These are phyloP conservation scores for Origma solitaria DNA, from an alignment of 2,113 vertebrate genomes.

Conservation along the genomic window DNA sequence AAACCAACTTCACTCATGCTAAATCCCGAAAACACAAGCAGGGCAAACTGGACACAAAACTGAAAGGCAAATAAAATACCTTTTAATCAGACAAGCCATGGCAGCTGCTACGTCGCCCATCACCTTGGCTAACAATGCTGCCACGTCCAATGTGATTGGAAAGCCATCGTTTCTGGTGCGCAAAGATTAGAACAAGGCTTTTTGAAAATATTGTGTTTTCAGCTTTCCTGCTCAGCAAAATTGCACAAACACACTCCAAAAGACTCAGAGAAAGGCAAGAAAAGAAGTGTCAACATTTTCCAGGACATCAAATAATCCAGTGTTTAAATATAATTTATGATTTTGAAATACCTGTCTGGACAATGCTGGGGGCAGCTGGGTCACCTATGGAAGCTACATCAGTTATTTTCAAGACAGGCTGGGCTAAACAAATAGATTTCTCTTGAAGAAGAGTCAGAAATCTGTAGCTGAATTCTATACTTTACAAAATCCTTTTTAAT, in stretches of 20 bases:
- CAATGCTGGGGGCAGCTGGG: neutral
- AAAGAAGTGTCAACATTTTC: neutral
- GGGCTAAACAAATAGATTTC: neutral
- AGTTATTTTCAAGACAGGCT: neutral
- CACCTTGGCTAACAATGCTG: neutral
- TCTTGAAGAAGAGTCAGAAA: neutral
- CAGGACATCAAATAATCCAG: neutral
- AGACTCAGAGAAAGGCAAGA: neutral
- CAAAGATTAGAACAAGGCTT: neutral
- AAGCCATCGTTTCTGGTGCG: neutral
- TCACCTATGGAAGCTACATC: neutral
- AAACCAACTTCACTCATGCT: neutral
- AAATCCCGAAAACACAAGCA: neutral
- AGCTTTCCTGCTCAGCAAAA: neutral
- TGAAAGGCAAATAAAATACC: neutral
- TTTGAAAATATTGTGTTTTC: neutral
- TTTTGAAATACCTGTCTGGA: neutral
- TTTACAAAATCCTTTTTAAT: neutral
- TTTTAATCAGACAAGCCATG: neutral
- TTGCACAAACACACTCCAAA: neutral
- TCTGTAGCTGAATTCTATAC: neutral
- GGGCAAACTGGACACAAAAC: neutral
- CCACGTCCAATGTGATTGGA: rapidly evolving
- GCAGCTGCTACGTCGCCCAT: neutral
- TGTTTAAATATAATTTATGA: neutral